Conservation (phyloP, 2,113 vertebrate species). For the Odocoileus hemionus region DNA sequence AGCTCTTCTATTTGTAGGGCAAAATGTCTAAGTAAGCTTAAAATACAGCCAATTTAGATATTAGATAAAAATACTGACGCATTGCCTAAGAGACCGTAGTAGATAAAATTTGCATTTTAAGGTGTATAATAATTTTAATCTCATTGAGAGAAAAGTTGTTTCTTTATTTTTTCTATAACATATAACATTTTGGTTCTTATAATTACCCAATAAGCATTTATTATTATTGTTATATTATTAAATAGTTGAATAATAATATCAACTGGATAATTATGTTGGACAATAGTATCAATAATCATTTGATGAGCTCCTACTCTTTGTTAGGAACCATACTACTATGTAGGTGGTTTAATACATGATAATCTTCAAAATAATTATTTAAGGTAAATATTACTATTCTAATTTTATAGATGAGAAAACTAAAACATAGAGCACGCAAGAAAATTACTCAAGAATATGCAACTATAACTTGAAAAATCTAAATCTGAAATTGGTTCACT, state of each 20-base stretch:
- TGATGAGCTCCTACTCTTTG: background rate
- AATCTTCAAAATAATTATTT: background rate
- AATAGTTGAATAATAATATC: background rate
- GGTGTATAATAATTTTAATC: background rate
- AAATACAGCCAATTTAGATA: background rate
- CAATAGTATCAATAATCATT: background rate
- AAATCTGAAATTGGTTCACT: background rate
- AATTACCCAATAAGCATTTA: background rate
- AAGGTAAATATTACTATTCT: background rate
- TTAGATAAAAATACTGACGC: background rate
- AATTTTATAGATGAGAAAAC: background rate
- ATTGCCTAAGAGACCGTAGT: background rate
- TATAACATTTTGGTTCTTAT: background rate
- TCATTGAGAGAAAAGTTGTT: background rate
- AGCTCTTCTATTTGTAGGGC: background rate
- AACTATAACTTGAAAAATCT: slow-evolving; percentile 10
- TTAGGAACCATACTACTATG: background rate
- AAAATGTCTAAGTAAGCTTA: background rate
- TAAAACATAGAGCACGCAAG: background rate
- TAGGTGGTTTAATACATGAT: background rate
- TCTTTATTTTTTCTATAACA: background rate
- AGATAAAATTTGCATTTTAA: background rate
- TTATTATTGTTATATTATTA: background rate
- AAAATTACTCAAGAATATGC: background rate
- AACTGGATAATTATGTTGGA: background rate